Percentiles rank a stretch among this genome's conserved stretches.
Evolutionary conservation across 2,113 vertebrate genomes (phyloP).

Genomic region (Microtus richardsoni): DNA sequence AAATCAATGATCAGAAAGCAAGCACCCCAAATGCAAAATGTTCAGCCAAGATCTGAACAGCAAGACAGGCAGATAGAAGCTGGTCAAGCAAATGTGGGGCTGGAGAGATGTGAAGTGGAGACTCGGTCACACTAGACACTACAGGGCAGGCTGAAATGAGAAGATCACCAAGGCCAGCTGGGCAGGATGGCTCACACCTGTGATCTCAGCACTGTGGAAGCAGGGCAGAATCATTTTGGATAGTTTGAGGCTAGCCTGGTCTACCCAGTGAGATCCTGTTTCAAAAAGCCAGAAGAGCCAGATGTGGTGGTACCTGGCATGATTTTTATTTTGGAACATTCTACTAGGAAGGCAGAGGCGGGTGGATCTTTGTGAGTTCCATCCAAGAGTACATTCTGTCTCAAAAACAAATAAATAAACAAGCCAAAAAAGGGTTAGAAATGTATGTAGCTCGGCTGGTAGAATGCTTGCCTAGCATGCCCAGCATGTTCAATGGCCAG

Average conservation of each 20-base stretch:
- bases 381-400: background rate
- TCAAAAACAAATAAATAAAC: background rate
- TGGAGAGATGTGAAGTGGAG: background rate
- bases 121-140: background rate
- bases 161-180: background rate
- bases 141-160: background rate
- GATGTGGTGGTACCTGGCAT: background rate
- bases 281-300: background rate
- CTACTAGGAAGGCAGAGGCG: background rate
- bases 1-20: background rate
- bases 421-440: background rate
- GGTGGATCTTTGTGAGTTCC: background rate
- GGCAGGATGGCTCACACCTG: background rate
- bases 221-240: background rate
- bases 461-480: background rate
- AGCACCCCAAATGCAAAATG: background rate
- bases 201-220: background rate
- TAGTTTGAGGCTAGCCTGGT: background rate
- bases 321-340: background rate
- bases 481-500: background rate
- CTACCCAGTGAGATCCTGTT: background rate
- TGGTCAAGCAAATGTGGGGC: background rate
- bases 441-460: background rate
- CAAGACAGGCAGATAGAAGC: background rate
- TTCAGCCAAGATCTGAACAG: background rate